These are phyloP conservation scores for Bujurquina vittata DNA, from an alignment of 2,113 vertebrate species.

Conservation along the genomic window DNA sequence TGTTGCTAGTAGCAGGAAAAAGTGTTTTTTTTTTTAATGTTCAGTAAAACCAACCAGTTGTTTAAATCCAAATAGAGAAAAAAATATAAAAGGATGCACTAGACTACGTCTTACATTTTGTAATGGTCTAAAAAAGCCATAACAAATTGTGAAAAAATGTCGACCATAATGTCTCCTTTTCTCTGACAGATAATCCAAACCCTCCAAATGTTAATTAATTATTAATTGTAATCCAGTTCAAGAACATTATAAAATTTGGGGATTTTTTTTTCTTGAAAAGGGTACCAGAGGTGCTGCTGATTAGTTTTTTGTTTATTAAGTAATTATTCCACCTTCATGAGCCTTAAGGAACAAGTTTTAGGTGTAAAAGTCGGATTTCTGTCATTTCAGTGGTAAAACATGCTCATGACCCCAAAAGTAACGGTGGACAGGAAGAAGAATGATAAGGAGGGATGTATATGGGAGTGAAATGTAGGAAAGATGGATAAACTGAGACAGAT, in stretches of 20 bases:
- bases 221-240: too few relatives aligned
- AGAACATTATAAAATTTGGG: too few relatives aligned
- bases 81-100: not conserved
- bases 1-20: not conserved
- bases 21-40: not conserved
- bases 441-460: not conserved
- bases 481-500: conserved; percentile 13
- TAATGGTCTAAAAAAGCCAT: not conserved
- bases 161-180: not conserved
- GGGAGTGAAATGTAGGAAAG: not conserved
- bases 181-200: not conserved
- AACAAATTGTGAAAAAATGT: not conserved
- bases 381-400: not conserved
- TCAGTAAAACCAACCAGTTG: not conserved
- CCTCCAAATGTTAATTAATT: not conserved
- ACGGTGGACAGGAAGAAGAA: not conserved
- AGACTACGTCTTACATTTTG: not conserved
- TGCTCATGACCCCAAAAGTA: not conserved
- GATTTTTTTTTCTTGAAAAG: too few relatives aligned
- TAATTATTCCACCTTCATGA: not conserved
- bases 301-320: not conserved
- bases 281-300: too few relatives aligned
- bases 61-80: not conserved
- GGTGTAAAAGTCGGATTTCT: not conserved
- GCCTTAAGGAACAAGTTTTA: not conserved